Evolutionary conservation across 2,113 vertebrate species (phyloP).

Genomic region (Hypomesus transpacificus): DNA sequence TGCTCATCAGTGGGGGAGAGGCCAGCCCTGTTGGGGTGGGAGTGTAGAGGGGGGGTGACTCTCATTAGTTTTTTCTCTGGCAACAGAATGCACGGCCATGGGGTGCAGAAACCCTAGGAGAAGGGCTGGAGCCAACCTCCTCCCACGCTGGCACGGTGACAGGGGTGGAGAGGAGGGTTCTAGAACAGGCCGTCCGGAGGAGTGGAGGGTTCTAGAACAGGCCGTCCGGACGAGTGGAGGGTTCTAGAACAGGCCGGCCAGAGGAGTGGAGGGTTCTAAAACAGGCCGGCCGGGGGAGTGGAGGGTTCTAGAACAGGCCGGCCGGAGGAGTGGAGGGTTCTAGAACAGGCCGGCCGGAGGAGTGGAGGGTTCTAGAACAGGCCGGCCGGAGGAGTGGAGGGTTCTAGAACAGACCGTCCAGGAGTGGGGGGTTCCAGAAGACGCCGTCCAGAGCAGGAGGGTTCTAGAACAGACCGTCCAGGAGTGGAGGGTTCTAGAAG

Average conservation of each 20-base stretch:
- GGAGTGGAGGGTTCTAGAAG: too few relatives aligned
- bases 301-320: constrained; percentile 21
- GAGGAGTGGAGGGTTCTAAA: constrained; percentile 43
- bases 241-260: constrained; percentile 29
- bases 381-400: constrained; percentile 47
- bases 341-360: constrained; percentile 66
- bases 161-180: constrained; percentile 53
- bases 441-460: too few relatives aligned
- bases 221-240: constrained; percentile 57
- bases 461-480: too few relatives aligned
- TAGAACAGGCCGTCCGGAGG: constrained; percentile 25
- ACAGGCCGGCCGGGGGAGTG: constrained; percentile 39
- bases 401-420: constrained; percentile 3
- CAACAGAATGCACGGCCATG: too few relatives aligned
- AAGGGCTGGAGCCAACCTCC: constrained; percentile 72
- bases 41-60: constrained; percentile 59
- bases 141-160: constrained; percentile 64
- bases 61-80: constrained; percentile 73
- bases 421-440: too few relatives aligned
- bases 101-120: constrained; percentile 57
- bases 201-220: constrained; percentile 66
- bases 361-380: constrained; percentile 33
- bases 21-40: constrained; percentile 46
- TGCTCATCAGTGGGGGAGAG: constrained; percentile 73
- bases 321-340: constrained; percentile 58